Evolutionary conservation across 2,888 invertebrate species (phyloP), one percentile per base, ranked within the genome.

Genomic region (Chrysodeixis includens): DNA sequence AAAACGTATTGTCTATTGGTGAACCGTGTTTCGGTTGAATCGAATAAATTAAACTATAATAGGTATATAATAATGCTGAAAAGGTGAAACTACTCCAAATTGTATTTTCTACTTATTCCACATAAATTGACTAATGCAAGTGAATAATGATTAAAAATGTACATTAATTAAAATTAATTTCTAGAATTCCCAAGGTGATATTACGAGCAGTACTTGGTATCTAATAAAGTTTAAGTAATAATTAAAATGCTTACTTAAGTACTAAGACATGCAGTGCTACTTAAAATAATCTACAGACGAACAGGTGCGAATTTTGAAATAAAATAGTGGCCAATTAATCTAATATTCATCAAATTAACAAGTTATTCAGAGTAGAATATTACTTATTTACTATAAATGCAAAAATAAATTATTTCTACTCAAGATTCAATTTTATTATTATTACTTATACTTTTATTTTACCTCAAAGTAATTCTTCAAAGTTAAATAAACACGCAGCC

Each of bases 251-350:
- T 2, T 5, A 40, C 2, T 35, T 1, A 35, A 12, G 7, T 44
- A 46, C 10, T 35, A 35, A 35, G 9, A 20, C 46, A 49, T 49
- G 46, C 46, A 46, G 46, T 49, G 46, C 20, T 49, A 49, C 20
- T 20, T 20, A 18, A 49, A 18, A 49, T 49, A 49, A 49, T 46
- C 20, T 49, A 49, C 20, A 10, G 20, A 18, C 20, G 20, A 8
- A 49, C 14, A 44, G 9, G 76, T 70, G 76, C 65, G 52, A 22
- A 61, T 64, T 60, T 62, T 51, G 51, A 60, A 40, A 12, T 26
- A 54, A 69, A 55, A 30, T 6, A n/a, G 26, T 70, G 40, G 56
- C 52, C 52, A 56, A 61, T 69, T 69, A 56, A 12, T 60, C 70
- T 64, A 74, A 54, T 35, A 46, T 40, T 49, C 52, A 35, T 14